Evolutionary conservation across 2,888 invertebrate species (phyloP), one percentile per base, ranked within the genome.

Genomic region (Rotaria macrura): DNA sequence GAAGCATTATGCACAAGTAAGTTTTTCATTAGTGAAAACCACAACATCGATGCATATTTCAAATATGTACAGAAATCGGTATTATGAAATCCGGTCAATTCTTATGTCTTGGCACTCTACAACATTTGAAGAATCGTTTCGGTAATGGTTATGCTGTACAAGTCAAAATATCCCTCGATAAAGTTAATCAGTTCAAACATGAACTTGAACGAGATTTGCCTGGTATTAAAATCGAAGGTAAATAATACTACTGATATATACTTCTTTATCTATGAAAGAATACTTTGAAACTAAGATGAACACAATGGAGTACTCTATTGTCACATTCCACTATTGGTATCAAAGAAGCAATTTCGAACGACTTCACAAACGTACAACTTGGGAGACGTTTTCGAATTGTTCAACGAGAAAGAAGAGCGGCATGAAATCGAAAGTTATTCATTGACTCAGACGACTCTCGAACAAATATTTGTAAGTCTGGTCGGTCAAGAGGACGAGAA

Each of bases 1-100:
- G 86, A 86, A 38, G 86, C 86, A 12, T 72, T 86, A 14, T 86
- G 86, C 47, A 74, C 74, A 25, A 74, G 74, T 74, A 23, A 17
- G 34, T 34, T 65, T 65, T 23, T 20, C 23, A 0, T 12, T 65
- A 3, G 29, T 57, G 57, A 14, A 34, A 34, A 55, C 23, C 5
- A 55, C 23, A n/a, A n/a, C 6, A 9, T n/a, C 23, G 9, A 65
- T 1, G 12, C 3, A 65, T 29, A 0, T 1, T 65, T 65, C 10
- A 17, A 49, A 17, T 0, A 49, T 52, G 6, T 9, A 52, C 23
- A 65, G 65, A 65, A 43, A 74, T 74, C 17, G 74, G 74, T 1
- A 74, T 74, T 23, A 74, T 74, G 74, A 74, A 74, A 74, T 25
- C 20, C 14, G 74, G 74, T 23, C 74, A 74, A n/a, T 74, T 74